Evolutionary conservation across 2,797 vertebrate species (phyloP).

Genomic region (Steatocranus sp.): DNA sequence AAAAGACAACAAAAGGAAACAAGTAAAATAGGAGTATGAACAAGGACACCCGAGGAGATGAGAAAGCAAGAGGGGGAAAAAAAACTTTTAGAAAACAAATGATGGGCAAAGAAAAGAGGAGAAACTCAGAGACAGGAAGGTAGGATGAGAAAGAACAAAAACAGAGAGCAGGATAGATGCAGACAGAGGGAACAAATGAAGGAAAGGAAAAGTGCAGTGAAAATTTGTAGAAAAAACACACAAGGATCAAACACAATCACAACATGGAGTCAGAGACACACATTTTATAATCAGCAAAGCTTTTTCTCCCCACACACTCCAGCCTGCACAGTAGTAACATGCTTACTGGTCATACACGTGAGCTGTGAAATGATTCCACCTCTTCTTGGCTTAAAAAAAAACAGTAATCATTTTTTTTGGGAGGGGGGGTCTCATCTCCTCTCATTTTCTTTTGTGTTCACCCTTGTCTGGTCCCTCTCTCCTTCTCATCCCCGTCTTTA

Average conservation of each 20-base stretch:
- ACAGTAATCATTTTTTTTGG: conserved; percentile 60
- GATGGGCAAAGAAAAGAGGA: background rate
- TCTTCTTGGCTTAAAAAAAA: conserved; percentile 62
- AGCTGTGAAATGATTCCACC: conserved; percentile 45
- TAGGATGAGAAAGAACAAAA: background rate
- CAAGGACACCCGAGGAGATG: background rate
- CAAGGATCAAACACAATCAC: conserved; percentile 3
- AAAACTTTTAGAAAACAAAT: background rate
- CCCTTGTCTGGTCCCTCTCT: conserved; percentile 62
- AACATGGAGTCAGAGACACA: background rate
- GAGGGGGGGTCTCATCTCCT: conserved; percentile 61
- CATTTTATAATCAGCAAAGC: conserved; percentile 9
- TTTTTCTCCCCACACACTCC: background rate
- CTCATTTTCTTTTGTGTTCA: conserved; percentile 94
- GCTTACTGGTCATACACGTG: conserved; percentile 14
- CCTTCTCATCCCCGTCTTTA: conserved; percentile 81
- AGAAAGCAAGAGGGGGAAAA: background rate
- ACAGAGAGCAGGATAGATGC: background rate
- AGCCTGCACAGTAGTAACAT: background rate
- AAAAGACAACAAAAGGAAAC: background rate
- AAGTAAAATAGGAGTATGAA: background rate
- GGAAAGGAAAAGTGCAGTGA: background rate
- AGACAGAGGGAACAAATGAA: background rate
- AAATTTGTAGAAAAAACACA: background rate
- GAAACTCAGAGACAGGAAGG: too few relatives aligned